phyloP scores from a whole-genome alignment of 2,113 vertebrate species.

The Mellivora capensis region DNA sequence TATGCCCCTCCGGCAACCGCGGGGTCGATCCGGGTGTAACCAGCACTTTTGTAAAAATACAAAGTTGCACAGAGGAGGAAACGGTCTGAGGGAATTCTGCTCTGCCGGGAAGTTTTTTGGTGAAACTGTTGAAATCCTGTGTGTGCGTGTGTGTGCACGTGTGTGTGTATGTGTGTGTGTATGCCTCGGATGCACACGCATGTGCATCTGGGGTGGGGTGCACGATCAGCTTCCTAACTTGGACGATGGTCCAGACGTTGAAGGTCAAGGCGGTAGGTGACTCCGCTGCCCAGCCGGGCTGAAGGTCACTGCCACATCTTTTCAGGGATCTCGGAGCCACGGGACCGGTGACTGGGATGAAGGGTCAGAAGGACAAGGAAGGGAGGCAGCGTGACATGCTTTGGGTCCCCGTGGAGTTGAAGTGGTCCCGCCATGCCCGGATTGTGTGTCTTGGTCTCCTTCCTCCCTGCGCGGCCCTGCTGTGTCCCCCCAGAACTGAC shows the following conservation, averaged over 20 bases:
- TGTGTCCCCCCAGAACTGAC: no score
- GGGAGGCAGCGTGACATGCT: no score
- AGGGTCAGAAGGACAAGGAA: background rate
- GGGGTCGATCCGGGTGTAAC: background rate
- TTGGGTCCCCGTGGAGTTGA: background rate
- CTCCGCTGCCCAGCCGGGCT: background rate
- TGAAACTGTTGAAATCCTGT: background rate
- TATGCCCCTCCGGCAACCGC: background rate
- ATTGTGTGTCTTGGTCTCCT: background rate
- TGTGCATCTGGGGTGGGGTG: background rate
- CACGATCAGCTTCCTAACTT: background rate
- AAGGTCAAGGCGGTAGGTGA: background rate
- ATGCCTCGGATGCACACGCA: fast-evolving
- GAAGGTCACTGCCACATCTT: background rate
- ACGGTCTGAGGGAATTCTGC: background rate
- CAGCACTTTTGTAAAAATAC: background rate
- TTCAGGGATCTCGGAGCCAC: background rate
- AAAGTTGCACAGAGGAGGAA: background rate
- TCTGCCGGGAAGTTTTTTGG: background rate
- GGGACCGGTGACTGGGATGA: background rate
- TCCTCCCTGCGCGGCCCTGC: background rate
- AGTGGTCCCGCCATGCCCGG: background rate
- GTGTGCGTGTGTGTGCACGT: background rate
- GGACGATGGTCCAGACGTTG: background rate
- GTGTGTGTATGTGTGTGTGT: fast-evolving